Evolutionary conservation across 2,113 vertebrate species (phyloP).

Genomic region (Bungarus multicinctus): DNA sequence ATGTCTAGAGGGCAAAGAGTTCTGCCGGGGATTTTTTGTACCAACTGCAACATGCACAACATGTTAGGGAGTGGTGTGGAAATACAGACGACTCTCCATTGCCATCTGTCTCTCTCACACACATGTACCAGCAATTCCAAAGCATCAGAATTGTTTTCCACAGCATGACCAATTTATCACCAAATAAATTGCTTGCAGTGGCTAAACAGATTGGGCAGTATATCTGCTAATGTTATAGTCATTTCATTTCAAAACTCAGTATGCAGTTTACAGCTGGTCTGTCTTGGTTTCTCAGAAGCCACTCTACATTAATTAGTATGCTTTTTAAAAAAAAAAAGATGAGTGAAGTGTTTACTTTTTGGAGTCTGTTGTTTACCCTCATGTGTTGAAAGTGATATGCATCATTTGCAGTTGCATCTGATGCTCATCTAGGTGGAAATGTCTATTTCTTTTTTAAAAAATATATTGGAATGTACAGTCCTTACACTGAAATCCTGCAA

Average conservation of each 20-base stretch:
- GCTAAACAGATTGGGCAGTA: neutral
- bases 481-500: neutral
- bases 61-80: neutral
- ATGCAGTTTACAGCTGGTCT: neutral
- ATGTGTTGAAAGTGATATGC: neutral
- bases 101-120: neutral
- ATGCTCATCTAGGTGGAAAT: neutral
- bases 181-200: neutral
- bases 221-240: neutral
- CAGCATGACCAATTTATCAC: neutral
- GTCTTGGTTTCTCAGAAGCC: neutral
- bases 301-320: neutral
- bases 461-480: neutral
- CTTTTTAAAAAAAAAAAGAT: neutral
- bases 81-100: neutral
- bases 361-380: neutral
- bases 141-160: neutral
- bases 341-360: neutral
- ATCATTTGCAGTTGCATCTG: neutral
- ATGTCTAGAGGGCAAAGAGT: constrained; percentile 17
- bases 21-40: neutral
- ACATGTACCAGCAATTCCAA: neutral
- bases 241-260: neutral
- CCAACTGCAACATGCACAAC: neutral
- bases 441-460: neutral